Percentiles rank a stretch among this genome's conserved stretches.
These are phyloP conservation scores for Pantelozetes paolii DNA, from an alignment of 2,888 invertebrate species.

Conservation along the genomic window DNA sequence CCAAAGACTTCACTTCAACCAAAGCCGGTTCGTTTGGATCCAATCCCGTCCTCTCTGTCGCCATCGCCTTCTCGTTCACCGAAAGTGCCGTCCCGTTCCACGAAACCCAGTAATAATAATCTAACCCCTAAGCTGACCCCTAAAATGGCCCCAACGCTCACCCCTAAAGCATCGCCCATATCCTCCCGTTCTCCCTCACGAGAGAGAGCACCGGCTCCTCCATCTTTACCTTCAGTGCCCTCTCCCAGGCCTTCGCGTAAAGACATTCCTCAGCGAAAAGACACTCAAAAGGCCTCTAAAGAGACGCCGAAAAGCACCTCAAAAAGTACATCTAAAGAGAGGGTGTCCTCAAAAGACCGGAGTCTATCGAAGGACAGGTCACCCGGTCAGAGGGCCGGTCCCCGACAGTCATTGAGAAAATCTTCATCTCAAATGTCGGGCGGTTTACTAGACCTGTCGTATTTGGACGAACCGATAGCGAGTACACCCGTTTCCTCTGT, in stretches of 20 bases:
- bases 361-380: neutral
- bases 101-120: too few relatives aligned
- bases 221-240: neutral
- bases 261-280: conserved; percentile 37
- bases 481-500: neutral
- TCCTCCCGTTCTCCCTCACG: conserved; percentile 15
- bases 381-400: neutral
- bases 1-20: neutral
- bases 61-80: conserved; percentile 9
- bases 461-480: conserved; percentile 15
- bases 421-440: conserved; percentile 17
- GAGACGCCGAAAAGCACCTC: neutral
- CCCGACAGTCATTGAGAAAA: neutral
- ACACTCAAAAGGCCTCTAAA: conserved; percentile 2
- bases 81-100: too few relatives aligned
- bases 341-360: neutral
- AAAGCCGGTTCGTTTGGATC: conserved; percentile 21
- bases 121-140: neutral
- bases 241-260: conserved; percentile 25
- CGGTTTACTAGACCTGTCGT: neutral
- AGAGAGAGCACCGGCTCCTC: neutral
- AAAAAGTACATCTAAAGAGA: neutral
- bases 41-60: neutral
- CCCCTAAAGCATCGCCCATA: conserved; percentile 10
- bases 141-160: neutral